Evolutionary conservation across 2,797 vertebrate species (phyloP).

Genomic region (Ceryle rudis): DNA sequence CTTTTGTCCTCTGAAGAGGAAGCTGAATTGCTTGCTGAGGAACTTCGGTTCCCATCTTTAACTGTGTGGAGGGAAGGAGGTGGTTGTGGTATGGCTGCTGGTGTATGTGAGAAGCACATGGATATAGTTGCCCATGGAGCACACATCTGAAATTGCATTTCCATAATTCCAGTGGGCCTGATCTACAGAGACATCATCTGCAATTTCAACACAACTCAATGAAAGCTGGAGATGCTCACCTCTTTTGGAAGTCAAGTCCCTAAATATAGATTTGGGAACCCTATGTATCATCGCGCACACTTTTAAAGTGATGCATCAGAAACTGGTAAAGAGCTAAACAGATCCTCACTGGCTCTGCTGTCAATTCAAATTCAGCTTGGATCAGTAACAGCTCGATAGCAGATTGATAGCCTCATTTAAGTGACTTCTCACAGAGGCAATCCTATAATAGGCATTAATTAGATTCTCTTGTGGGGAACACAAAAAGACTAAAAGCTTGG

Average conservation of each 20-base stretch:
- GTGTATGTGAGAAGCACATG: neutral
- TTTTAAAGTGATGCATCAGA: slow-evolving; percentile 18
- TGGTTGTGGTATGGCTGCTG: neutral
- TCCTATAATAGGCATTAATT: slow-evolving; percentile 25
- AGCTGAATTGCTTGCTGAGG: slow-evolving; percentile 38
- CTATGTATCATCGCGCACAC: neutral
- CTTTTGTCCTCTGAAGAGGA: slow-evolving; percentile 26
- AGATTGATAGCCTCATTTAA: slow-evolving; percentile 40
- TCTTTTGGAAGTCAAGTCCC: neutral
- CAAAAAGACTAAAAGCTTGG: slow-evolving; percentile 28
- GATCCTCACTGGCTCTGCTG: neutral
- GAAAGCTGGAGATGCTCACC: neutral
- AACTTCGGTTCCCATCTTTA: slow-evolving; percentile 21
- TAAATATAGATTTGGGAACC: neutral
- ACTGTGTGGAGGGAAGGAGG: neutral
- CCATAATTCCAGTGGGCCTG: neutral
- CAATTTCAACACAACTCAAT: neutral
- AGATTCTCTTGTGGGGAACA: slow-evolving; percentile 24
- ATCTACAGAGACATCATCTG: neutral
- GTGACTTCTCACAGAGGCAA: slow-evolving; percentile 31
- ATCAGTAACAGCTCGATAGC: slow-evolving; percentile 48
- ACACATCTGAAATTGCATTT: neutral
- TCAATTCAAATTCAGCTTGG: slow-evolving; percentile 33
- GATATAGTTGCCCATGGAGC: neutral
- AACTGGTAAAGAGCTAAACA: neutral